Base-by-base conservation (phyloP, 2,888 invertebrate species). In the Drosophila acutilabella region DNA sequence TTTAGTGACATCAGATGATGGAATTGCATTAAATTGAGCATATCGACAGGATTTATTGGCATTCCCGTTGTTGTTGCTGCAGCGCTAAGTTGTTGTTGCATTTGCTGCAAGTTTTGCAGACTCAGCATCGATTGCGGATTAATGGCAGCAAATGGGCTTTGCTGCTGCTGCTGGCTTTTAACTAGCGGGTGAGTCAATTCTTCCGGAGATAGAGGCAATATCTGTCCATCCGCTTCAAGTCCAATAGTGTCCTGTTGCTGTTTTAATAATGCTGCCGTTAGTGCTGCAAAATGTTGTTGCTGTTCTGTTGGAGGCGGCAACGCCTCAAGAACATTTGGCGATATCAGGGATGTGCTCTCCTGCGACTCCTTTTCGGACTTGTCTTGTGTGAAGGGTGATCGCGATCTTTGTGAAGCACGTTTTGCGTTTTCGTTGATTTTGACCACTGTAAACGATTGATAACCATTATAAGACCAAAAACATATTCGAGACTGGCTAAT, bases 1-100 rank as follows among this genome's bases (percentile, higher is more conserved):
- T 98, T 98, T 70, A 98, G 93, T 78, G 96, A 96, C 94, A 98
- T 97, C 94, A 98, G 95, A 50, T 98, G 97, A 90, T 97, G 98
- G 90, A 98, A 95, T 90, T 97, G 96, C 82, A 96, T 97, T 76
- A 98, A 93, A 88, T 96, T 96, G 73, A 96, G 95, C 91, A 96
- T 96, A 57, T 97, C 93, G 90, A 98, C 97, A 93, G 97, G 95
- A 88, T 96, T 97, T 58, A 97, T 93, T 0, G 97, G 97, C 11
- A 96, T 96, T 79, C 91, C 91, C 23, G 90, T 87, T 4, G 86
- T 75, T 2, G 88, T 77, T 10, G 88, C 78, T 4, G 81, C 80
- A 6, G 79, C 75, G 3, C 73, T 80, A 44, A 91, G 71, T 41
- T 90, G 90, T 36, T 92, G 90, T 52, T 92, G 92, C 65, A 92